phyloP scores from a whole-genome alignment of 2,113 vertebrate species.

The Sula dactylatra region DNA sequence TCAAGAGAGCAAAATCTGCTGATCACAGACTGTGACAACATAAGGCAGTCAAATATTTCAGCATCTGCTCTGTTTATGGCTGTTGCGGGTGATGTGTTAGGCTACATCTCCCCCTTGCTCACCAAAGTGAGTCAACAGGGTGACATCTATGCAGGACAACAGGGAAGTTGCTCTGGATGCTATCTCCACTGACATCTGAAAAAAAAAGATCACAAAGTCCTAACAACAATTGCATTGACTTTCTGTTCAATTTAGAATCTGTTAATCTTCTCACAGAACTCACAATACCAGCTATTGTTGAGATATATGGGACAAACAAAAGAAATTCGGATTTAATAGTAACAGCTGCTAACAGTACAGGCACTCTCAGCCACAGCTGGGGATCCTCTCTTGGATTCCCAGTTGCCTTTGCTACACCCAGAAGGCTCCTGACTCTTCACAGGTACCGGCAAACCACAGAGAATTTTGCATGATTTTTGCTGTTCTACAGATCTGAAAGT shows the following conservation, averaged over 20 bases:
- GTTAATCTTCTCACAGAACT: neutral
- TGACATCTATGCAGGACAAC: neutral
- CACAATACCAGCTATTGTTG: neutral
- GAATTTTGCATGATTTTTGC: neutral
- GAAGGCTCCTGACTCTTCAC: neutral
- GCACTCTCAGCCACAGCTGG: neutral
- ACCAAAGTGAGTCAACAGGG: neutral
- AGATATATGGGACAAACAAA: neutral
- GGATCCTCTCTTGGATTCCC: neutral
- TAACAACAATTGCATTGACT: neutral
- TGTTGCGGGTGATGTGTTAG: neutral
- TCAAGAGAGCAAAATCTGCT: conserved; percentile 42
- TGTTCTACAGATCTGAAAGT: neutral
- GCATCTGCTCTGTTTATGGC: conserved; percentile 27
- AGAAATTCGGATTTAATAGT: neutral
- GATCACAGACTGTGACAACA: conserved; percentile 43
- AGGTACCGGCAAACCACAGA: neutral
- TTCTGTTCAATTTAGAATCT: neutral
- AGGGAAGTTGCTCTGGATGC: neutral
- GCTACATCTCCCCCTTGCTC: neutral
- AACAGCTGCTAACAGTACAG: neutral
- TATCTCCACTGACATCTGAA: neutral
- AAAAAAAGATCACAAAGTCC: neutral
- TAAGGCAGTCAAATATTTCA: conserved; percentile 28
- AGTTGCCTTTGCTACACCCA: neutral